Base-by-base conservation (phyloP, 2,113 vertebrate species). In the Scatophagus argus region DNA sequence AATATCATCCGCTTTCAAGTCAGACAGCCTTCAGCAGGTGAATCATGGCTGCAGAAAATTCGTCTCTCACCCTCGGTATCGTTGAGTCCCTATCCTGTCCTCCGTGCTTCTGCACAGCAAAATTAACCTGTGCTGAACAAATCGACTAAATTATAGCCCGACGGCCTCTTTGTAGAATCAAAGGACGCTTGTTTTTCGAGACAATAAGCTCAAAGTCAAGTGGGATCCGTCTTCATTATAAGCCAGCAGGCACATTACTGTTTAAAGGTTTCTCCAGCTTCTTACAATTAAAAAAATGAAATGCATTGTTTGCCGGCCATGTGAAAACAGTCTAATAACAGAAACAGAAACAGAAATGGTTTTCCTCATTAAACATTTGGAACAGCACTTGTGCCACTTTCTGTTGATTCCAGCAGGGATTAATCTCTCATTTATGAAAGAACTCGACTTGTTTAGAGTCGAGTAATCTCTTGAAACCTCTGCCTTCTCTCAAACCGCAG, bases 181-280 rank as follows among this genome's bases (percentile, higher is more conserved):
- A 6, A 66, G 54, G 17, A 19, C 29, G 29, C 32, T 44, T 69
- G 21, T 47, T 44, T 14, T 85, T 44, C 39, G 27, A 63, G 56
- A 64, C 68, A 68, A 68, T 68, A 32, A 55, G 27, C 47, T 58
- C 8, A 74, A 61, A 74, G 58, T 61, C 74, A 71, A 31, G 23
- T 46, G 52, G 55, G 46, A 61, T 27, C n/a, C 0, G 2, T 51
- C 52, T 76, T 66, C 32, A 68, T 68, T 51, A 25, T 39, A 10
- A 52, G n/a, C 32, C 81, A 59, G 49, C n/a, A 43, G 25, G 63
- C 56, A 56, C 47, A 27, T 51, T 44, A 29, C 31, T 66, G 63
- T 64, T 14, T n/a, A 63, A 56, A 21, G 38, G 31, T 61, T 49
- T 12, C 29, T 78, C 25, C 16, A 52, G 66, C 19, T 47, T 73